Conservation (phyloP, 2,797 vertebrate genomes). For the Coluber constrictor region DNA sequence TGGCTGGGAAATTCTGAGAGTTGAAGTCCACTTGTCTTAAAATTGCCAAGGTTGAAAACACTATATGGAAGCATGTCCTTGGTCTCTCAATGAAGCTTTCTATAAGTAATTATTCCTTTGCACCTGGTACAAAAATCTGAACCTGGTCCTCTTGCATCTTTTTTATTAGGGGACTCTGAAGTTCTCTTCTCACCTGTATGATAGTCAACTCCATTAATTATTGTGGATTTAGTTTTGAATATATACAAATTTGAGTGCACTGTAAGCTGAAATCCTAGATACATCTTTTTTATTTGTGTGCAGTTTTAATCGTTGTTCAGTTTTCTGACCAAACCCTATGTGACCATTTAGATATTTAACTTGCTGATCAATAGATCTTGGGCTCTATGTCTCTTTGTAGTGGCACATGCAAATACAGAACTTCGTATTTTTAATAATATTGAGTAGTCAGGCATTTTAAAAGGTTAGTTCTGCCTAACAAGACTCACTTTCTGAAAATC, state of each 20-base stretch:
- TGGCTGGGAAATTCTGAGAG: background rate
- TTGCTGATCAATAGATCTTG: background rate
- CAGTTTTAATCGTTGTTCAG: background rate
- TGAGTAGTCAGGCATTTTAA: background rate
- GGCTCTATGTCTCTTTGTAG: background rate
- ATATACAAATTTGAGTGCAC: background rate
- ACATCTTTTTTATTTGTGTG: background rate
- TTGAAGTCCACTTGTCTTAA: background rate
- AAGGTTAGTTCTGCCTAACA: background rate
- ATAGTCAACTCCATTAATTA: background rate
- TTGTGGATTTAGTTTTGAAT: background rate
- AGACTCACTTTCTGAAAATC: background rate
- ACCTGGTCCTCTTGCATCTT: background rate
- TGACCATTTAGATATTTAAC: background rate
- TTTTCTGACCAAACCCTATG: background rate
- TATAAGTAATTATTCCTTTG: background rate
- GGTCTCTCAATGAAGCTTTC: background rate
- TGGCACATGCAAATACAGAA: background rate
- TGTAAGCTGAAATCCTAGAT: background rate
- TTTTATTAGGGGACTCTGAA: background rate
- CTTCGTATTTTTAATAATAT: background rate
- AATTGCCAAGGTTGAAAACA: background rate
- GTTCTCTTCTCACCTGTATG: background rate
- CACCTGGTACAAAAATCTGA: background rate
- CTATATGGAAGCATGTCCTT: background rate